Evolutionary conservation across 2,797 vertebrate species (phyloP).

Genomic region (Graptemys geographica): DNA sequence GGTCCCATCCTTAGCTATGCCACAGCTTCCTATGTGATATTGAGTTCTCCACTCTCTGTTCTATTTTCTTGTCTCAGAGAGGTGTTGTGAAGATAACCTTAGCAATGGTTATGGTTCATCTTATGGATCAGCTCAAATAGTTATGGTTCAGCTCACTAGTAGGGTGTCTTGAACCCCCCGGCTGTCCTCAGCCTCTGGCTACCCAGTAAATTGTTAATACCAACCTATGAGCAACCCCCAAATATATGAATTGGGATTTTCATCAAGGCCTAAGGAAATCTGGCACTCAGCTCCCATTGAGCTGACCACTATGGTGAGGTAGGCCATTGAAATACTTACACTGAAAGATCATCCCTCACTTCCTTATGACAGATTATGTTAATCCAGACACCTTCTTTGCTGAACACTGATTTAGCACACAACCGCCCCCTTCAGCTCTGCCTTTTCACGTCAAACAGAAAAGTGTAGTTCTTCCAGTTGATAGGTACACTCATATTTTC

Average conservation of each 20-base stretch:
- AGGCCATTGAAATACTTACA: not conserved
- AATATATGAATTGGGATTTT: not conserved
- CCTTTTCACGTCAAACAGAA: not conserved
- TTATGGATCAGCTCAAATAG: too few relatives aligned
- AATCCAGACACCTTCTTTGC: not conserved
- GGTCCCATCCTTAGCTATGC: not conserved
- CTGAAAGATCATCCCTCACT: not conserved
- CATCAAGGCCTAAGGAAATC: not conserved
- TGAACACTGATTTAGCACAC: not conserved
- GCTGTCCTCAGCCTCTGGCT: not conserved
- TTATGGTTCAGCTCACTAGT: not conserved
- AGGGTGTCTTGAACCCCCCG: not conserved
- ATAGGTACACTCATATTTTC: not conserved
- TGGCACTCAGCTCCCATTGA: not conserved
- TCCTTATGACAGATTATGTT: not conserved
- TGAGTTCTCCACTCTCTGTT: not conserved
- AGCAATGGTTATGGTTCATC: not conserved
- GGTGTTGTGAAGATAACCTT: not conserved
- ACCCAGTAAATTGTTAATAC: not conserved
- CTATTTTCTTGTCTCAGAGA: not conserved
- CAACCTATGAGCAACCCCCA: not conserved
- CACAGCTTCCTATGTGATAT: not conserved
- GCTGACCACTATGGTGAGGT: not conserved
- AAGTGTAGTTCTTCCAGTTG: not conserved
- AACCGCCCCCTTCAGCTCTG: not conserved